Percentiles rank a stretch among this genome's conserved stretches.
Evolutionary conservation across 2,797 vertebrate genomes (phyloP).

Genomic region (Ptychadena robeensis): DNA sequence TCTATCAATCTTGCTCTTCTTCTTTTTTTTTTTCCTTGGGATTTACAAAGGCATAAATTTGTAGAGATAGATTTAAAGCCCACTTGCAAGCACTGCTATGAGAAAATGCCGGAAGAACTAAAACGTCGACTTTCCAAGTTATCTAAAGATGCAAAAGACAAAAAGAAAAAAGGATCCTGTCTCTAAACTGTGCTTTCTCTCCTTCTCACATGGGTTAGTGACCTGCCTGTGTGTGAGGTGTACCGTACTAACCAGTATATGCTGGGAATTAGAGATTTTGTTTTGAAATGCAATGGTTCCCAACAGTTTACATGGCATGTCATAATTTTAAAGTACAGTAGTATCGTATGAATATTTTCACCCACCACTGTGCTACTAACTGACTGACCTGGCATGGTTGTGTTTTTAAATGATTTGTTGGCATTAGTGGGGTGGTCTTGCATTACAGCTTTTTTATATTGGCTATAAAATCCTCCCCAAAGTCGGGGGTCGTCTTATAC

Average conservation of each 20-base stretch:
- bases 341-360: background rate
- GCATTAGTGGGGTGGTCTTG: background rate
- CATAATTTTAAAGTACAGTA: background rate
- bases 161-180: conserved; percentile 91
- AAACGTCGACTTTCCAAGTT: conserved; percentile 90
- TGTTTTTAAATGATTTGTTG: background rate
- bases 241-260: conserved; percentile 26
- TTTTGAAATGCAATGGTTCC: background rate
- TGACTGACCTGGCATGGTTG: background rate
- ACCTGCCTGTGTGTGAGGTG: conserved; percentile 41
- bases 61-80: conserved; percentile 98
- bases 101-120: conserved; percentile 94
- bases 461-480: background rate
- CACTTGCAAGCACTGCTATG: conserved; percentile 97
- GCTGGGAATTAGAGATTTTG: background rate
- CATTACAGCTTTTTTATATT: background rate
- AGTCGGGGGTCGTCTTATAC: too few species aligned
- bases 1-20: conserved; percentile 68
- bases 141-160: conserved; percentile 89
- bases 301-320: background rate
- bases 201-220: conserved; percentile 62
- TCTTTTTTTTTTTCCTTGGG: conserved; percentile 69
- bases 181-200: conserved; percentile 80
- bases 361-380: background rate
- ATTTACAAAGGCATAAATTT: conserved; percentile 92